Base-by-base conservation (phyloP, 1,140 invertebrate species). In the Proales similis region DNA sequence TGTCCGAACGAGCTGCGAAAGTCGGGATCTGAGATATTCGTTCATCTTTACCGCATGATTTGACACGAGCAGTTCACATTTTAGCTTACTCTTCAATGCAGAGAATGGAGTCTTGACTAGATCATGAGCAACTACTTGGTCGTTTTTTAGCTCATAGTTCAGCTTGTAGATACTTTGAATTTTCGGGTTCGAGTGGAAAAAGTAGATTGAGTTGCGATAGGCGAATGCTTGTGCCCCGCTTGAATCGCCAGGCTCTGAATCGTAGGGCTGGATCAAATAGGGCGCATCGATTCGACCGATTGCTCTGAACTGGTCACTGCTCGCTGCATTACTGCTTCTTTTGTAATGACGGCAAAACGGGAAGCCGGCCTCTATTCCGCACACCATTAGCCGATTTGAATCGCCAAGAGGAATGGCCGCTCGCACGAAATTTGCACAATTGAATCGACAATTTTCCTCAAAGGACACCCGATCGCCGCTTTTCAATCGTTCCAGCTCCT, bases 181-280 rank as follows among this genome's bases (percentile, higher is more conserved):
- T 17, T 53, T 32, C 22, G 0, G 12, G 4, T 19, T 53, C 17
- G 48, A 53, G 30, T 53, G 48, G 29, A 53, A 53, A 53, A 53
- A 53, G 42, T 53, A 53, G 9, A 53, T 17, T 24, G 48, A 33
- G 14, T 53, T 36, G 4, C 5, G 1, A 20, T 19, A 36, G 27
- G 30, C 38, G 42, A 53, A 53, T 0, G 48, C 33, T 6, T n/a
- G n/a, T n/a, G n/a, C n/a, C n/a, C n/a, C n/a, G n/a, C n/a, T n/a
- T n/a, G n/a, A n/a, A n/a, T n/a, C n/a, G n/a, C n/a, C n/a, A n/a
- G n/a, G n/a, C n/a, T n/a, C n/a, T n/a, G n/a, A n/a, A n/a, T n/a
- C n/a, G n/a, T n/a, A n/a, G n/a, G n/a, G n/a, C n/a, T n/a, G n/a
- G n/a, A n/a, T n/a, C n/a, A n/a, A n/a, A n/a, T n/a, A n/a, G n/a